Conservation (phyloP, 2,888 invertebrate genomes). For the Geotrupes spiniger region DNA sequence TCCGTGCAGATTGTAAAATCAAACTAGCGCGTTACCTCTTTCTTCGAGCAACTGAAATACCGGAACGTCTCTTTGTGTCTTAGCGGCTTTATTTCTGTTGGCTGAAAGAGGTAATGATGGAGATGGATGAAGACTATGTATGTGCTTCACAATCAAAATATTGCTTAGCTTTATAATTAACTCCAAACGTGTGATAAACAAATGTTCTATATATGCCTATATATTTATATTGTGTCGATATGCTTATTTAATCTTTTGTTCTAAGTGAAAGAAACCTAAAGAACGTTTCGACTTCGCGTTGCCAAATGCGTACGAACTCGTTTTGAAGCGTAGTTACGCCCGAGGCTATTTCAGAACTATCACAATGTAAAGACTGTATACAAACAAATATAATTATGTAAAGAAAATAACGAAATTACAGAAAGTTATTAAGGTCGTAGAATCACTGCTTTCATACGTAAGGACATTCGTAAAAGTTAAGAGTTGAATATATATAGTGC, state of each 20-base stretch:
- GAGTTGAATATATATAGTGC: constrained; percentile 14
- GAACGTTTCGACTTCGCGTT: constrained; percentile 24
- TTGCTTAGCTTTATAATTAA: constrained; percentile 30
- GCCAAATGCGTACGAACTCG: constrained; percentile 28
- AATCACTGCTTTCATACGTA: constrained; percentile 41
- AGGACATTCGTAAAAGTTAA: constrained; percentile 18
- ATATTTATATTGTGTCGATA: constrained; percentile 6
- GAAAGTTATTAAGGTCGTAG: constrained; percentile 27
- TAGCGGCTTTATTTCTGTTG: no score
- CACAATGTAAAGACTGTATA: constrained; percentile 42
- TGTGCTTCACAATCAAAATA: constrained; percentile 31
- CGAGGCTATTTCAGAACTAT: constrained; percentile 39
- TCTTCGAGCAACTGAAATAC: no score
- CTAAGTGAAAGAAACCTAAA: neutral
- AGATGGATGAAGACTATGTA: no score
- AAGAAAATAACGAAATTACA: constrained; percentile 28
- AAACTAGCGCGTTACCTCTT: no score
- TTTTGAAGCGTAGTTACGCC: constrained; percentile 20
- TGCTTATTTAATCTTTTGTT: neutral
- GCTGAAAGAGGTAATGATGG: constrained; percentile 1
- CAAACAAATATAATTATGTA: constrained; percentile 20
- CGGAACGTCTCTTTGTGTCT: no score
- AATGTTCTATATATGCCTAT: constrained; percentile 14
- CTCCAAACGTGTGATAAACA: constrained; percentile 30
- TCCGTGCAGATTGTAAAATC: no score